These are phyloP conservation scores for Setipinna tenuifilis DNA, from an alignment of 2,797 vertebrate genomes.

Conservation along the genomic window DNA sequence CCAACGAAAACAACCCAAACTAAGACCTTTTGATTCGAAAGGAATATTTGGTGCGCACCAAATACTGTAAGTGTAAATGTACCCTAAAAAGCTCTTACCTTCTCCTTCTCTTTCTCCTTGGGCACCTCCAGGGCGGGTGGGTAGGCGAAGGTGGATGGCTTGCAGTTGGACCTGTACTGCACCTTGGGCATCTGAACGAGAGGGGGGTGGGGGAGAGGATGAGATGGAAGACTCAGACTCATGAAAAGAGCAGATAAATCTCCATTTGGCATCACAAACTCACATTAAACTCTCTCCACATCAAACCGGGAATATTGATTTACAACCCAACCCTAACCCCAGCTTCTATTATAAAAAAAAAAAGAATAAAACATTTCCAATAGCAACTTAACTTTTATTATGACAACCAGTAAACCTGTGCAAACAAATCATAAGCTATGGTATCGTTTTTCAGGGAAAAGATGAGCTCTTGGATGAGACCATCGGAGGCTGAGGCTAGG, in stretches of 20 bases:
- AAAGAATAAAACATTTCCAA: too few relatives aligned
- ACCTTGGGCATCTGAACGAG: constrained; percentile 94
- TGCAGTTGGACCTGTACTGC: constrained; percentile 98
- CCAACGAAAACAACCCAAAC: too few relatives aligned
- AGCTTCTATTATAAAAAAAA: not conserved
- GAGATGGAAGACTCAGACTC: not conserved
- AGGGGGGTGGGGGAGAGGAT: not conserved
- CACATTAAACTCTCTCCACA: too few relatives aligned
- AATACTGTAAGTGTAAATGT: too few relatives aligned
- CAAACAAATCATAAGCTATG: not conserved
- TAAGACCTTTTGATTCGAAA: too few relatives aligned
- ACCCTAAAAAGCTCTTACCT: too few relatives aligned
- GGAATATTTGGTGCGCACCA: too few relatives aligned
- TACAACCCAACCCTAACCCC: too few relatives aligned
- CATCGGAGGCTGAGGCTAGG: too few relatives aligned
- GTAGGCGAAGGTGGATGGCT: constrained; percentile 98
- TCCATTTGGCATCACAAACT: too few relatives aligned
- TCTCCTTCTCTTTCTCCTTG: constrained; percentile 99
- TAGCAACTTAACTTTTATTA: not conserved
- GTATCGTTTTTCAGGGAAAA: not conserved
- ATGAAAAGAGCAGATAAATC: not conserved
- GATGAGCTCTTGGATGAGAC: not conserved
- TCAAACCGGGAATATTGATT: too few relatives aligned
- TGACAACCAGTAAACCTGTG: not conserved
- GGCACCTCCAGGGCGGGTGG: constrained; percentile 97